Conservation (phyloP, 2,797 vertebrate species). For the Argyrosomus regius region DNA sequence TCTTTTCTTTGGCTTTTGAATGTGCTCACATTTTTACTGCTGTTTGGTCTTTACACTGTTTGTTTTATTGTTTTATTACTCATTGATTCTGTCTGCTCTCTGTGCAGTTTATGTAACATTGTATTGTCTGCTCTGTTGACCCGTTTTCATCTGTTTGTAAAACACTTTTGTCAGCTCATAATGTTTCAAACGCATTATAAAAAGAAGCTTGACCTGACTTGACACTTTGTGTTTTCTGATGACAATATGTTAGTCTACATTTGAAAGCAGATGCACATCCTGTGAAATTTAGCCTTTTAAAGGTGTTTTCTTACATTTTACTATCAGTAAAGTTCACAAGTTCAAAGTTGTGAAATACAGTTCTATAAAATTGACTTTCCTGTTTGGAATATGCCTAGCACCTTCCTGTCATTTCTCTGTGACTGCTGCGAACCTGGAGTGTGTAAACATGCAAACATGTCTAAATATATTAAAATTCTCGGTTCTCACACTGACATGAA, state of each 20-base stretch:
- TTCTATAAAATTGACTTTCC: background rate
- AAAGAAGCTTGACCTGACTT: too few species aligned
- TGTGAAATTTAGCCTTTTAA: background rate
- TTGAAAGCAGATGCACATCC: background rate
- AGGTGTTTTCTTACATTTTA: background rate
- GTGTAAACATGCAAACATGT: background rate
- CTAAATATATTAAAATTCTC: constrained; percentile 46
- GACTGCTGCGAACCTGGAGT: background rate
- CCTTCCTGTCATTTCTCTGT: background rate
- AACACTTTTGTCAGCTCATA: too few species aligned
- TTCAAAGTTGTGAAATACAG: background rate
- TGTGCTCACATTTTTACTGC: too few species aligned
- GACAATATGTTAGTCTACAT: background rate
- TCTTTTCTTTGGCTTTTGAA: too few species aligned
- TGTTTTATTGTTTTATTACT: too few species aligned
- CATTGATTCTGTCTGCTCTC: too few species aligned
- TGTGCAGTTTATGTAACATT: too few species aligned
- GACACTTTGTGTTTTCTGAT: background rate
- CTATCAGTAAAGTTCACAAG: background rate
- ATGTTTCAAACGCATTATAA: too few species aligned
- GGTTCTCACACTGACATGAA: constrained; percentile 2
- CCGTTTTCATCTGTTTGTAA: too few species aligned
- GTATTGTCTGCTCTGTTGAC: too few species aligned
- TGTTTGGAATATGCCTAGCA: background rate
- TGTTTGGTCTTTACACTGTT: too few species aligned